Evolutionary conservation across 2,888 invertebrate species (phyloP).

Genomic region (Andrena camellia): DNA sequence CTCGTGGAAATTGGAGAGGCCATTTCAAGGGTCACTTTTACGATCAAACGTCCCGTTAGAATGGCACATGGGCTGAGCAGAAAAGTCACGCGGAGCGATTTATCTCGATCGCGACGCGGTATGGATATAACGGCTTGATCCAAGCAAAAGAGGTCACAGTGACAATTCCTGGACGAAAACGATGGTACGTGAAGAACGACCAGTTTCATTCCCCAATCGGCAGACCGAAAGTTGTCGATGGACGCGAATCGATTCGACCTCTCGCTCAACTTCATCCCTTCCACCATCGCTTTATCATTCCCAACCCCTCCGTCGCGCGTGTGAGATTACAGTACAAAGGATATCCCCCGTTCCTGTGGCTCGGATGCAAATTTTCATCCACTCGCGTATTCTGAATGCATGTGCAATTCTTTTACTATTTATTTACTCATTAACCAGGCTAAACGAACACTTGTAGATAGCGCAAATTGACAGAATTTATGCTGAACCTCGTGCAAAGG

Average conservation of each 20-base stretch:
- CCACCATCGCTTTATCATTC: conserved; percentile 14
- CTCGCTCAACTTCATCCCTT: conserved; percentile 45
- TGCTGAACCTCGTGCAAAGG: too few species aligned
- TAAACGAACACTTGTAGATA: not conserved
- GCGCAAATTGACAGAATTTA: too few species aligned
- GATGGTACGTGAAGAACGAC: conserved; percentile 63
- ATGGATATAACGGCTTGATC: conserved; percentile 53
- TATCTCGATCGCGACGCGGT: conserved; percentile 40
- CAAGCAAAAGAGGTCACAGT: conserved; percentile 54
- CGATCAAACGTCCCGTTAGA: conserved; percentile 17
- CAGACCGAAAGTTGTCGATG: conserved; percentile 77
- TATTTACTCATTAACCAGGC: not conserved
- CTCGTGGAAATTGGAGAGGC: not conserved
- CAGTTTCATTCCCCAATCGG: conserved; percentile 67
- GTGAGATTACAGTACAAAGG: conserved; percentile 79
- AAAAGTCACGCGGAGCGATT: conserved; percentile 42
- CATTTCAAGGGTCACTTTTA: conserved; percentile 9
- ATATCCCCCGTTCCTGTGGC: conserved; percentile 77
- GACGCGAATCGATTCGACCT: conserved; percentile 76
- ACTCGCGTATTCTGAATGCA: conserved; percentile 56
- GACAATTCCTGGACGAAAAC: conserved; percentile 62
- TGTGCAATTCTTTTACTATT: conserved; percentile 34
- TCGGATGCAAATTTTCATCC: conserved; percentile 75
- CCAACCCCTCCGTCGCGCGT: conserved; percentile 53
- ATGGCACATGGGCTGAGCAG: not conserved